Evolutionary conservation across 2,797 vertebrate species (phyloP).

Genomic region (Chanos chanos): DNA sequence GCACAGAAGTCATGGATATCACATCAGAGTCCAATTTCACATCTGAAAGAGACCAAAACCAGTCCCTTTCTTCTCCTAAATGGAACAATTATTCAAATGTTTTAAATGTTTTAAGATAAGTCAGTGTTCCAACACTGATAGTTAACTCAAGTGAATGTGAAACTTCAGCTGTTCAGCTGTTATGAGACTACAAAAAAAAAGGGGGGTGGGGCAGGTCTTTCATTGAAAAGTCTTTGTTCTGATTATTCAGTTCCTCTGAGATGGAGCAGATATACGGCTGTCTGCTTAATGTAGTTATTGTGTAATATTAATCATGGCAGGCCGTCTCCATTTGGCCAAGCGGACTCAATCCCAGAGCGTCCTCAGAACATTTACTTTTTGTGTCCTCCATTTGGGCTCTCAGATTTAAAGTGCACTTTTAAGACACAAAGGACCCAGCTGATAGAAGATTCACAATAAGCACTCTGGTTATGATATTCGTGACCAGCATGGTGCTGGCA

Average conservation of each 20-base stretch:
- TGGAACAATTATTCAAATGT: background rate
- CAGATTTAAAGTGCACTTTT: conserved; percentile 3
- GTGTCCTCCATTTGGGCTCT: background rate
- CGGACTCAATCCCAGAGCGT: conserved; percentile 20
- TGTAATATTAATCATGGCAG: conserved; percentile 30
- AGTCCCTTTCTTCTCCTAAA: no score
- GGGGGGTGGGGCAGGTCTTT: no score
- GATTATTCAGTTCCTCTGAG: conserved; percentile 26
- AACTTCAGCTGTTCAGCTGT: conserved; percentile 33
- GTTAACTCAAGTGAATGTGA: conserved; percentile 31
- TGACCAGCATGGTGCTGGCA: conserved; percentile 5
- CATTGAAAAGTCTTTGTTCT: conserved; percentile 18
- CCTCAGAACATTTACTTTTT: conserved; percentile 3
- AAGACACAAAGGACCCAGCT: conserved; percentile 1
- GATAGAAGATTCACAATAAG: background rate
- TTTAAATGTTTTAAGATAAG: conserved; percentile 14
- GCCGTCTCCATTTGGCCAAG: conserved; percentile 9
- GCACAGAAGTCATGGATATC: background rate
- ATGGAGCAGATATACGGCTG: conserved; percentile 26
- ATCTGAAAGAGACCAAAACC: no score
- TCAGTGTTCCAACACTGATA: conserved; percentile 8
- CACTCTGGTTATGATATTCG: background rate
- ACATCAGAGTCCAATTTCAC: no score
- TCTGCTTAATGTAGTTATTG: conserved; percentile 27
- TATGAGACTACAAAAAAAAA: conserved; percentile 23